These are phyloP conservation scores for Mormyrus lacerda DNA, from an alignment of 2,113 vertebrate genomes.

Conservation along the genomic window DNA sequence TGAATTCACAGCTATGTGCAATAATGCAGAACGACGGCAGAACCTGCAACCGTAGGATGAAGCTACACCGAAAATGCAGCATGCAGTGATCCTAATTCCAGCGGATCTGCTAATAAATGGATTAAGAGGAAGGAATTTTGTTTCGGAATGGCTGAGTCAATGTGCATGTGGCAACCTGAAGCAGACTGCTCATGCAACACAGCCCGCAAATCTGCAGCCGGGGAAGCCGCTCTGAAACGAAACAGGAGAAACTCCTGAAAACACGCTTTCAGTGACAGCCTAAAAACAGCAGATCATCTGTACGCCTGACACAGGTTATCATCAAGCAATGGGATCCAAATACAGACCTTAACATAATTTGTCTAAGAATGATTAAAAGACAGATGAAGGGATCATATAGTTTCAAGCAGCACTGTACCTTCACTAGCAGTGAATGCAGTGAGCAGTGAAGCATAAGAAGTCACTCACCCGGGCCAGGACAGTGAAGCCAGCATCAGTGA, in stretches of 20 bases:
- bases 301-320: not conserved
- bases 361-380: not conserved
- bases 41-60: not conserved
- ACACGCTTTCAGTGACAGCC: not conserved
- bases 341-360: not conserved
- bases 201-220: not conserved
- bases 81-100: not conserved
- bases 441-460: not conserved
- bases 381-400: not conserved
- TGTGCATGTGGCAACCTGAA: not conserved
- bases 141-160: not conserved
- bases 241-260: not conserved
- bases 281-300: not conserved
- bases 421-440: not conserved
- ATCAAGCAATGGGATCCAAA: not conserved
- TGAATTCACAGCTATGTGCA: not conserved
- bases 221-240: not conserved
- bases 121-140: constrained; percentile 1
- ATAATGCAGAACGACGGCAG: not conserved
- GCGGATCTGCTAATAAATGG: not conserved
- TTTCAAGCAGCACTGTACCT: not conserved
- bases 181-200: not conserved
- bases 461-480: constrained; percentile 77
- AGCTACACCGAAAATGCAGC: not conserved
- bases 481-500: constrained; percentile 83